Conservation (phyloP, 2,888 invertebrate genomes). For the Cantharis lateralis region DNA sequence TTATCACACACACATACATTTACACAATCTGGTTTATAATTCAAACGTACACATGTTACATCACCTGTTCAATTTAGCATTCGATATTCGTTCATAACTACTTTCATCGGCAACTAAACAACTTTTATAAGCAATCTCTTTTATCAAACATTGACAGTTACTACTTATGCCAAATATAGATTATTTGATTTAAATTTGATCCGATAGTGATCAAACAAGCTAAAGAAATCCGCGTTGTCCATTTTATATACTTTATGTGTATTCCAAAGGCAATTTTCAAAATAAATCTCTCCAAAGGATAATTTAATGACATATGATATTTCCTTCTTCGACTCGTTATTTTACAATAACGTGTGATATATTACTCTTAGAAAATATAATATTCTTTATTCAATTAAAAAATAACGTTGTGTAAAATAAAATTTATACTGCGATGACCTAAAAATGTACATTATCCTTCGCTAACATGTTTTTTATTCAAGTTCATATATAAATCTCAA, state of each 20-base stretch:
- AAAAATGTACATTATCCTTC: not conserved
- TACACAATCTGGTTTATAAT: slow-evolving; percentile 20
- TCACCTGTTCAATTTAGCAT: slow-evolving; percentile 30
- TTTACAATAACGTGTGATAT: not conserved
- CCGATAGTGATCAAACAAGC: slow-evolving; percentile 1
- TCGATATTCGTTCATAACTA: slow-evolving; percentile 30
- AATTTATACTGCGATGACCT: not conserved
- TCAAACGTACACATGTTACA: slow-evolving; percentile 28
- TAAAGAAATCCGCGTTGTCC: not conserved
- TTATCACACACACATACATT: slow-evolving; percentile 4
- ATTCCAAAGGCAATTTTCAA: not conserved
- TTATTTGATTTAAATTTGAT: slow-evolving; percentile 7
- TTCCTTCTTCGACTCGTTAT: not conserved
- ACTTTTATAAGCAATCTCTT: slow-evolving; percentile 34
- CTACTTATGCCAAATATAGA: slow-evolving; percentile 21
- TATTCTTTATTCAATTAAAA: not conserved
- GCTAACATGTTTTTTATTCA: not conserved
- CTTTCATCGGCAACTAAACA: slow-evolving; percentile 38
- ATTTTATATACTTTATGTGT: not conserved
- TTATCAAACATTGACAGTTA: slow-evolving; percentile 23
- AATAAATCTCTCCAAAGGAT: not conserved
- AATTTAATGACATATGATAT: not conserved
- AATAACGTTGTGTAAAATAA: not conserved
- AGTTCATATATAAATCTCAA: not conserved
- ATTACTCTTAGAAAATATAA: not conserved